phyloP scores from a whole-genome alignment of 2,888 invertebrate genomes.

The Melieria picta region DNA sequence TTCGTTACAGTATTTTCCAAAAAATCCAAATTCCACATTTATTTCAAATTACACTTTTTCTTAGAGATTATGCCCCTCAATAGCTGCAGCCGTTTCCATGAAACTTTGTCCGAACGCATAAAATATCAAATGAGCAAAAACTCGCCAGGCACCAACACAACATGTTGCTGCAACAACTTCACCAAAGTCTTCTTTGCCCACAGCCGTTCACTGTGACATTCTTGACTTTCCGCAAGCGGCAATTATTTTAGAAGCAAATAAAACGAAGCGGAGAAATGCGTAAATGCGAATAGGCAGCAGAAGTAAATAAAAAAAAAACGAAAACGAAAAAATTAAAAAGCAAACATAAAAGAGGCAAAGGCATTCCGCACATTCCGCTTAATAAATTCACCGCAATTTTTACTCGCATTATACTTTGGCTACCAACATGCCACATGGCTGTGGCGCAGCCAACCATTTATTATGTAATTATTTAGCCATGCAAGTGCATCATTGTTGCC shows the following conservation, averaged over 20 bases:
- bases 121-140: too few relatives aligned
- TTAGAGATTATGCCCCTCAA: too few relatives aligned
- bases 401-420: constrained; percentile 7
- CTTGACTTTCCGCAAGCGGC: background rate
- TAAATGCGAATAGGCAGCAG: background rate
- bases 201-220: too few relatives aligned
- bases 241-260: background rate
- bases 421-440: constrained; percentile 8
- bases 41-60: too few relatives aligned
- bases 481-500: constrained; percentile 40
- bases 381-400: constrained; percentile 30
- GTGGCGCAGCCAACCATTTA: constrained; percentile 51
- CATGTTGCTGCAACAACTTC: too few relatives aligned
- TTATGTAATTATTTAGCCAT: constrained; percentile 61
- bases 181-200: too few relatives aligned
- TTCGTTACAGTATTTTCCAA: too few relatives aligned
- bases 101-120: too few relatives aligned
- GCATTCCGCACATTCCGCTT: constrained; percentile 25
- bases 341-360: constrained; percentile 3
- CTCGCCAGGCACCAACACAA: too few relatives aligned
- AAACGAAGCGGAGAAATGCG: background rate
- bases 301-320: background rate
- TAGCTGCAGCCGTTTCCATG: too few relatives aligned
- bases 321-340: background rate
- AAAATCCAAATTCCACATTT: too few relatives aligned